Base-by-base conservation (phyloP, 2,113 vertebrate genomes). In the Saguinus imperator region DNA sequence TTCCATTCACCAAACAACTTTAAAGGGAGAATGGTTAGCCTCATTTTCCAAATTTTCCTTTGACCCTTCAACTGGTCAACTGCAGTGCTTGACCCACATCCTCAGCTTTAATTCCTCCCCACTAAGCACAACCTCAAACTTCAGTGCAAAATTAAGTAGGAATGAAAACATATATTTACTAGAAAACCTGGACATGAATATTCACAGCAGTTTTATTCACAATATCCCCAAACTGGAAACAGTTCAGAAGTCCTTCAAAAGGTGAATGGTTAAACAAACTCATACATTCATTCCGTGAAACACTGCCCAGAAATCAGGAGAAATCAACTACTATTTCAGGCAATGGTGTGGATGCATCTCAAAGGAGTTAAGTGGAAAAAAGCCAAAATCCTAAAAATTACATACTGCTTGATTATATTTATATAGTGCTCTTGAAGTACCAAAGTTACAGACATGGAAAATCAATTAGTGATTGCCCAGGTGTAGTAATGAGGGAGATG, bases 331-430 rank as follows among this genome's bases (percentile, higher is more conserved):
- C 1, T 11, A 11, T 14, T 21, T 2, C 21, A 17, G 11, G 16
- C 5, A 73, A 23, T 5, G 6, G 17, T 32, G 23, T 37, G 2
- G 8, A 14, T 4, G 18, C 12, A 5, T 37, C 68, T 61, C 75
- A 12, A 8, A 2, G 48, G 68, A 82, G 13, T 1, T 32, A 45
- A 70, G 18, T 43, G 48, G 27, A n/a, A 75, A 52, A 80, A 66
- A 57, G 20, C 43, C 18, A 48, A 68, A 40, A 40, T 6, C 13
- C 2, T 8, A 25, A 80, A 32, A 21, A 23, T n/a, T 20, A 3
- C 4, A 40, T 6, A 2, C 45, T 20, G 0, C 1, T 2, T 0
- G 17, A 18, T 20, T 18, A 1, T n/a, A 64, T 48, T 50, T 68
- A 25, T 23, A 17, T 0, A 27, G 6, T 16, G 18, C 92, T 83